Evolutionary conservation across 92 coral and sea anemone genomes (phyloP).

Genomic region (Heliopora coerulea): DNA sequence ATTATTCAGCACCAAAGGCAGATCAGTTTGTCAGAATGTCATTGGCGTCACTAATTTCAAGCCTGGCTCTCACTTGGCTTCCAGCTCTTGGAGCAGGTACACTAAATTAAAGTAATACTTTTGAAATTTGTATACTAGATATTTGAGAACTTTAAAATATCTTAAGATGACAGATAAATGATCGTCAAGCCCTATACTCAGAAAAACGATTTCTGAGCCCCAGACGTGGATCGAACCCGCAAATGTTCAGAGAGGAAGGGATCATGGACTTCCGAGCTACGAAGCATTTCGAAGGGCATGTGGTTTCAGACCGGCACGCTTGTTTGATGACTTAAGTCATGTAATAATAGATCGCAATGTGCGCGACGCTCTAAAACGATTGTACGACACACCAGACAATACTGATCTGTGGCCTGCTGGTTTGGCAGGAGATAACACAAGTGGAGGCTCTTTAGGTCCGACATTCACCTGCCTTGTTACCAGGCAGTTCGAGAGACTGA

Average conservation of each 20-base stretch:
- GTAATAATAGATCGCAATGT: background rate
- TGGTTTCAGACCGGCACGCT: conserved; percentile 12
- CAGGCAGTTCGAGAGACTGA: background rate
- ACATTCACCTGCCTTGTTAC: conserved; percentile 18
- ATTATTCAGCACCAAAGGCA: too few species aligned
- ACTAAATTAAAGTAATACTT: too few species aligned
- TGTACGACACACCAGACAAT: conserved; percentile 4
- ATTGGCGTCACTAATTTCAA: too few species aligned
- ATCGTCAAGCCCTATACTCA: too few species aligned
- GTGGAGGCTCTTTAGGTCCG: conserved; percentile 18
- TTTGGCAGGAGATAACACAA: conserved; percentile 18
- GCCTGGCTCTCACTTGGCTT: too few species aligned
- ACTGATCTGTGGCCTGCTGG: conserved; percentile 31
- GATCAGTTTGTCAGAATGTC: too few species aligned
- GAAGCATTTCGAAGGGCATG: conserved; percentile 41
- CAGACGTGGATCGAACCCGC: too few species aligned
- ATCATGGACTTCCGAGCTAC: conserved; percentile 15
- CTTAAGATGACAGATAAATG: too few species aligned
- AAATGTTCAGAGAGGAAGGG: conserved; percentile 16
- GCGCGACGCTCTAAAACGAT: background rate
- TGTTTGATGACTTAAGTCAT: background rate
- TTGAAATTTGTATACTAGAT: too few species aligned
- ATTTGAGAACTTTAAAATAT: too few species aligned
- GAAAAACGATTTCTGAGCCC: too few species aligned
- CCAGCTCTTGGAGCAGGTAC: too few species aligned